Percentiles rank a stretch among this genome's conserved stretches.
phyloP scores from a whole-genome alignment of 2,888 invertebrate genomes.

The Xestia ashworthii region DNA sequence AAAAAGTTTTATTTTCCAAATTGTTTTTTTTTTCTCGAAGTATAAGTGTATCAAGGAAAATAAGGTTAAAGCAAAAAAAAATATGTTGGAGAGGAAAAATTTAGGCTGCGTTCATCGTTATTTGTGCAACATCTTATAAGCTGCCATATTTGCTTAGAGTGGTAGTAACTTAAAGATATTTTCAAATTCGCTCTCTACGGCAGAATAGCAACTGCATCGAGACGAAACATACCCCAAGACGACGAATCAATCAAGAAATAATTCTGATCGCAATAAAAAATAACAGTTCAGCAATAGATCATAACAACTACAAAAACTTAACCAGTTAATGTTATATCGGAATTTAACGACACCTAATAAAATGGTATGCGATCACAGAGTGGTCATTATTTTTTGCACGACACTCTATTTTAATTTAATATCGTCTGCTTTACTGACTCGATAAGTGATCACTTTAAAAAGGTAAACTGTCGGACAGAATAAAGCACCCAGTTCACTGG shows the following conservation, averaged over 20 bases:
- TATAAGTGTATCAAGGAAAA: not conserved
- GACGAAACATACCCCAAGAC: not conserved
- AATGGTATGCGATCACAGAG: constrained; percentile 44
- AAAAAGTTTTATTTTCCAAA: not conserved
- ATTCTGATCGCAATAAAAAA: constrained; percentile 40
- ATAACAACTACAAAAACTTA: constrained; percentile 59
- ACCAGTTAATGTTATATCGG: constrained; percentile 51
- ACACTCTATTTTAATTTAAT: constrained; percentile 59
- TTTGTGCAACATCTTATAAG: not conserved
- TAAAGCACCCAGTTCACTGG: constrained; percentile 50
- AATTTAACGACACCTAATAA: constrained; percentile 66
- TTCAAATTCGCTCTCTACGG: not conserved
- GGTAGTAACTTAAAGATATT: too few species aligned
- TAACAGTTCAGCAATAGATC: constrained; percentile 38
- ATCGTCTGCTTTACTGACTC: constrained; percentile 42
- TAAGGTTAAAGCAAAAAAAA: not conserved
- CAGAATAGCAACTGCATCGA: not conserved
- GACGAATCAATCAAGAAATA: constrained; percentile 9
- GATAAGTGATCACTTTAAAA: constrained; percentile 59
- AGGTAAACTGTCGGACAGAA: constrained; percentile 53
- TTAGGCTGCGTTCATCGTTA: not conserved
- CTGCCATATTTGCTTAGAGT: too few species aligned
- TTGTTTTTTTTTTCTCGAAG: not conserved
- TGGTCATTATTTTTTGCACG: constrained; percentile 52
- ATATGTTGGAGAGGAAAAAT: not conserved